These are phyloP conservation scores for Chelonoidis abingdonii DNA, from an alignment of 2,113 vertebrate genomes.

Conservation along the genomic window DNA sequence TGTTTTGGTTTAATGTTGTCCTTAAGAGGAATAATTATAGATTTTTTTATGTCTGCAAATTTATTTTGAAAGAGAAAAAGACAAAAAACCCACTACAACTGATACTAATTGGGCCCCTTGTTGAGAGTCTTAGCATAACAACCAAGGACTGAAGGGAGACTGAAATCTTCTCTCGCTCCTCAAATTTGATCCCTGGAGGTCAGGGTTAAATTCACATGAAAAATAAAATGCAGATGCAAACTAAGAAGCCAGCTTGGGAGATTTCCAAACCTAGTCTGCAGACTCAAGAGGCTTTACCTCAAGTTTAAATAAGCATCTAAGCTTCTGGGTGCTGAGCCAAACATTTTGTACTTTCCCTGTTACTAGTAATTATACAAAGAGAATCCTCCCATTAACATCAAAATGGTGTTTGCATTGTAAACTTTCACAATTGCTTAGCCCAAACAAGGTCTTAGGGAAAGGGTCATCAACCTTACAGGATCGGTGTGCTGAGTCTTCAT, in stretches of 20 bases:
- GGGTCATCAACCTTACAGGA: too few species aligned
- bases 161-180: slow-evolving; percentile 6
- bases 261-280: background rate
- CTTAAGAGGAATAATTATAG: slow-evolving; percentile 40
- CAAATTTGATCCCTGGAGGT: background rate
- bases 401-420: background rate
- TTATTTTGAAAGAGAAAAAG: slow-evolving; percentile 22
- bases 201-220: background rate
- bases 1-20: background rate
- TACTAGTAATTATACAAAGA: background rate
- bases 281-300: background rate
- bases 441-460: background rate
- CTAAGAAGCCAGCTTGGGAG: background rate
- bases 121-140: background rate
- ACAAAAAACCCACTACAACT: slow-evolving; percentile 42
- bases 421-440: background rate
- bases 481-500: too few species aligned
- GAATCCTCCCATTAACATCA: background rate
- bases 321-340: background rate
- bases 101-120: slow-evolving; percentile 43
- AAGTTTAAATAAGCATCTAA: slow-evolving; percentile 14
- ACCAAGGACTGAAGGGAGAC: background rate
- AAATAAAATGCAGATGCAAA: background rate
- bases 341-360: background rate
- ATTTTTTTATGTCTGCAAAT: slow-evolving; percentile 40